Evolutionary conservation across 2,113 vertebrate genomes (phyloP).

Genomic region (Notechis scutatus): DNA sequence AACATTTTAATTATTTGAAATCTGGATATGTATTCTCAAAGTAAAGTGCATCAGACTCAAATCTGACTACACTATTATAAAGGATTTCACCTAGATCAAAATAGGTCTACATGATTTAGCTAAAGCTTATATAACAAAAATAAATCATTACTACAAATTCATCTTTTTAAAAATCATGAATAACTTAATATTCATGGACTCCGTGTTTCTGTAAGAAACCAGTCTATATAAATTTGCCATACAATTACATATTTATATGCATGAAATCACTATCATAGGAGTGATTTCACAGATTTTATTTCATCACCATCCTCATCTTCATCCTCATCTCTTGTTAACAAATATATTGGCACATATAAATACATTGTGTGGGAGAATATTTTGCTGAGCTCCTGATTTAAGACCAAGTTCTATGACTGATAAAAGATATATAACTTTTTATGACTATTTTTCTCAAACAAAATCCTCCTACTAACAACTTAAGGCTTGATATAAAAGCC

Average conservation of each 20-base stretch:
- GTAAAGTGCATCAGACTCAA: neutral
- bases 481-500: neutral
- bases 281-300: neutral
- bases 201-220: neutral
- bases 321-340: neutral
- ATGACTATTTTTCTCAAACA: neutral
- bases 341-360: slow-evolving; percentile 8
- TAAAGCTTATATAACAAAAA: neutral
- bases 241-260: too few relatives aligned
- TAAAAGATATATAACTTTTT: neutral
- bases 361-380: neutral
- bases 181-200: neutral
- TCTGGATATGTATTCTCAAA: neutral
- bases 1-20: neutral
- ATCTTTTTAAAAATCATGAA: neutral
- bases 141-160: neutral
- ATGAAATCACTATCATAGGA: too few relatives aligned
- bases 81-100: neutral
- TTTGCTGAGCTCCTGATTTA: slow-evolving; percentile 18
- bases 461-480: neutral
- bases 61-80: neutral
- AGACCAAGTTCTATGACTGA: slow-evolving; percentile 7
- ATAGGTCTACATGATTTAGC: neutral
- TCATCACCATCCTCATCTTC: neutral
- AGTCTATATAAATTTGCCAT: neutral